Evolutionary conservation across 2,888 invertebrate genomes (phyloP).

Genomic region (Cerastoderma edule): DNA sequence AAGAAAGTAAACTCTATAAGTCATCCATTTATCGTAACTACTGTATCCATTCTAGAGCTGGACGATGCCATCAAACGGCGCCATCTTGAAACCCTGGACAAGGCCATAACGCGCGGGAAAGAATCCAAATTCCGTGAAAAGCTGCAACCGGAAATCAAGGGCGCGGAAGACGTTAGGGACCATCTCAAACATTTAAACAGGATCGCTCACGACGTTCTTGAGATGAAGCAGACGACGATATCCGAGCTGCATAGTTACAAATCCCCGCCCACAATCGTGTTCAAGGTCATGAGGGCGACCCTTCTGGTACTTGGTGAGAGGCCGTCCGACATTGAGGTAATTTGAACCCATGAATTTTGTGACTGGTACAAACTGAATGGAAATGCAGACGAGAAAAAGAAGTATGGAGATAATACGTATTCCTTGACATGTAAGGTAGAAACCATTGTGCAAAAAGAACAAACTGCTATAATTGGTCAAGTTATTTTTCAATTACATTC

Average conservation of each 20-base stretch:
- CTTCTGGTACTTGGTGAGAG: conserved; percentile 64
- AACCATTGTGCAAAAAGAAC: not conserved
- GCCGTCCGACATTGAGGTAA: conserved; percentile 48
- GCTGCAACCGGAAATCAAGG: conserved; percentile 53
- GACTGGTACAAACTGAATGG: not conserved
- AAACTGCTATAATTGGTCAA: not conserved
- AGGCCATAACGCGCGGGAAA: conserved; percentile 52
- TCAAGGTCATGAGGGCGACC: conserved; percentile 64
- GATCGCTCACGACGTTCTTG: conserved; percentile 64
- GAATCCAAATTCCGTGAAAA: conserved; percentile 51
- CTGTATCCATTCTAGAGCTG: conserved; percentile 48
- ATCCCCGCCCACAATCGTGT: conserved; percentile 48
- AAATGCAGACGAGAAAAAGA: not conserved
- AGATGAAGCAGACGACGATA: conserved; percentile 67
- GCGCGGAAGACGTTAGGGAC: conserved; percentile 63
- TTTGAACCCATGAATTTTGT: not conserved
- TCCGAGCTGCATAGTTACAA: conserved; percentile 67
- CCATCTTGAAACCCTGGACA: conserved; percentile 58
- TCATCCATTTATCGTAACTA: too few species aligned
- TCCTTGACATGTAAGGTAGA: not conserved
- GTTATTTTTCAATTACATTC: not conserved
- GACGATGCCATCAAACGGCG: conserved; percentile 61
- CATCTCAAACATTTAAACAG: conserved; percentile 61
- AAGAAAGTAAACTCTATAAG: too few species aligned
- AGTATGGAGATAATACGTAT: not conserved